These are phyloP conservation scores for Myoxocephalus aenaeus DNA, from an alignment of 2,797 vertebrate species.

Conservation along the genomic window DNA sequence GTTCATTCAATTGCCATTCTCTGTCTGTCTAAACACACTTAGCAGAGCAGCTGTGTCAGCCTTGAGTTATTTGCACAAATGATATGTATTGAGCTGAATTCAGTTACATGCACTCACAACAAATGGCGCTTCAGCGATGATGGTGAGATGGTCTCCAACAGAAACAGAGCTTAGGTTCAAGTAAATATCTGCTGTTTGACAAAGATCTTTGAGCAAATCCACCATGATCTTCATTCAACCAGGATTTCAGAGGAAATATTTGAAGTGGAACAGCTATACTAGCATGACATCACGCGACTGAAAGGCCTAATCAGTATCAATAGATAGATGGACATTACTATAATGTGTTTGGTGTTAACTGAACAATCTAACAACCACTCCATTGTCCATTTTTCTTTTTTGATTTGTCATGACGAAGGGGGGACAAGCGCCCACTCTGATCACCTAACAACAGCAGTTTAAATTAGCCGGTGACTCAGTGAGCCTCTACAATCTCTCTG, in stretches of 20 bases:
- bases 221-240: constrained; percentile 8
- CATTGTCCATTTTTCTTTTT: not conserved
- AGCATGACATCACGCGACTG: not conserved
- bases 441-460: constrained; percentile 42
- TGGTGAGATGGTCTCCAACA: constrained; percentile 20
- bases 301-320: constrained; percentile 14
- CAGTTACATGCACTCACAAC: constrained; percentile 51
- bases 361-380: not conserved
- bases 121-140: constrained; percentile 38
- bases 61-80: constrained; percentile 62
- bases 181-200: constrained; percentile 33
- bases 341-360: not conserved
- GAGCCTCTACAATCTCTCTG: constrained; percentile 14
- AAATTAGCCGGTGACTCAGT: constrained; percentile 52
- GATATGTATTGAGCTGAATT: constrained; percentile 55
- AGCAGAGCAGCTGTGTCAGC: constrained; percentile 17
- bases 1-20: constrained; percentile 47
- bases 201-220: constrained; percentile 6
- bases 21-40: constrained; percentile 42
- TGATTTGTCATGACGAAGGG: not conserved
- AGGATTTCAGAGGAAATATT: not conserved
- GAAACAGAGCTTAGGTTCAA: constrained; percentile 13
- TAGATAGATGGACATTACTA: not conserved
- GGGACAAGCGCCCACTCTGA: constrained; percentile 9
- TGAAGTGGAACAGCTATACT: not conserved